A percentile compares a stretch with the other conserved stretches of the same genome.
Evolutionary conservation across 2,113 vertebrate genomes (phyloP).

Genomic region (Sinocyclocheilus grahami): DNA sequence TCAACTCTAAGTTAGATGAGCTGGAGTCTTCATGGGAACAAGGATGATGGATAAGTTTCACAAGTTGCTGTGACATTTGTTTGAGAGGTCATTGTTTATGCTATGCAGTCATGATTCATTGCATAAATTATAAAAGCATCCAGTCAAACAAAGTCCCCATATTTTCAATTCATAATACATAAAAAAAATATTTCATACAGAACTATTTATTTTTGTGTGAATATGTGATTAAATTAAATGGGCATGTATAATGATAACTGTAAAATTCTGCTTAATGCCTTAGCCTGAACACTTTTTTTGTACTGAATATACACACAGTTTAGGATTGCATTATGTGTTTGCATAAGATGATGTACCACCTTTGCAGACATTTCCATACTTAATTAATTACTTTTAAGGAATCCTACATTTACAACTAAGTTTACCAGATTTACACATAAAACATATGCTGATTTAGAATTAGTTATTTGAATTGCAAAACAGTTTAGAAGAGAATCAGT

Average conservation of each 20-base stretch:
- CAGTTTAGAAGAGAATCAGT: background rate
- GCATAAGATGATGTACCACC: background rate
- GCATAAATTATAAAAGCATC: background rate
- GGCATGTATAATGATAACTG: background rate
- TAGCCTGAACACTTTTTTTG: background rate
- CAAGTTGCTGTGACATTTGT: constrained; percentile 22
- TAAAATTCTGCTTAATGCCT: background rate
- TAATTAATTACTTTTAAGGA: background rate
- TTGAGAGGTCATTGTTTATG: constrained; percentile 6
- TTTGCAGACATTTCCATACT: background rate
- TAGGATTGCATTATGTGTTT: background rate
- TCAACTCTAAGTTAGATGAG: constrained; percentile 8
- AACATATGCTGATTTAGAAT: background rate
- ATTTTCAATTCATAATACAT: too few relatives aligned
- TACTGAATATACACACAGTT: background rate
- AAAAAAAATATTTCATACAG: background rate
- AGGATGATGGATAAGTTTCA: background rate
- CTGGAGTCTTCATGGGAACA: background rate
- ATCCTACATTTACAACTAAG: background rate
- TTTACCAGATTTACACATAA: background rate
- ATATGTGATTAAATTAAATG: background rate
- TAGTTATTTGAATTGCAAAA: background rate
- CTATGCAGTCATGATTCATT: background rate
- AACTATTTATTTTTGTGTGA: background rate
- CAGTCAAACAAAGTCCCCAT: background rate